phyloP scores from a whole-genome alignment of 2,888 invertebrate genomes.

The Neoaliturus tenellus region DNA sequence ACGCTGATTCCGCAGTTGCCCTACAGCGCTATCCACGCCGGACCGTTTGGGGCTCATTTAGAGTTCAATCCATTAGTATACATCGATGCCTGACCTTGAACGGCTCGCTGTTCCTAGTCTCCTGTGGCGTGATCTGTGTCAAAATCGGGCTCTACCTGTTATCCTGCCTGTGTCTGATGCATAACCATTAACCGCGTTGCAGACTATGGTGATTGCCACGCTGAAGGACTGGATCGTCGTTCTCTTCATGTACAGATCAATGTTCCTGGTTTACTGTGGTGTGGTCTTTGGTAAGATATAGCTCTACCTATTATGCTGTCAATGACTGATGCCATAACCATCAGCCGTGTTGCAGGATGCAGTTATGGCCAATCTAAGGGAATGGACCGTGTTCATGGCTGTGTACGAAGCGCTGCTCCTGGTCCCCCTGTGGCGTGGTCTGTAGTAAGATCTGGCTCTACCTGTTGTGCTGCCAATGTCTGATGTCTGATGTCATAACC shows the following conservation, averaged over 20 bases:
- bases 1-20: too few relatives aligned
- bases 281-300: too few relatives aligned
- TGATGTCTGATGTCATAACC: too few relatives aligned
- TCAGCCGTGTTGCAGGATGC: slow-evolving; percentile 13
- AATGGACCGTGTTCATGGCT: slow-evolving; percentile 40
- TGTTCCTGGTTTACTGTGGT: slow-evolving; percentile 6
- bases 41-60: too few relatives aligned
- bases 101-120: not conserved
- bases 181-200: too few relatives aligned
- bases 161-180: not conserved
- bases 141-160: slow-evolving; percentile 8
- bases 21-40: too few relatives aligned
- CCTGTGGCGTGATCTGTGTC: slow-evolving; percentile 3
- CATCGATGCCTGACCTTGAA: too few relatives aligned
- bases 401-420: slow-evolving; percentile 17
- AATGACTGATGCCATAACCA: too few relatives aligned
- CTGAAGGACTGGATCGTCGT: slow-evolving; percentile 43
- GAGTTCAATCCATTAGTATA: too few relatives aligned
- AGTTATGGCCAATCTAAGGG: slow-evolving; percentile 22
- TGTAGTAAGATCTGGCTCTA: slow-evolving; percentile 5
- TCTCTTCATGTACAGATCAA: slow-evolving; percentile 9
- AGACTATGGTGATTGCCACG: slow-evolving; percentile 17
- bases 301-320: too few relatives aligned
- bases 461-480: too few relatives aligned
- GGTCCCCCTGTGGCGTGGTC: not conserved